These are phyloP conservation scores for Protobothrops mucrosquamatus DNA, from an alignment of 2,113 vertebrate genomes.

Conservation along the genomic window DNA sequence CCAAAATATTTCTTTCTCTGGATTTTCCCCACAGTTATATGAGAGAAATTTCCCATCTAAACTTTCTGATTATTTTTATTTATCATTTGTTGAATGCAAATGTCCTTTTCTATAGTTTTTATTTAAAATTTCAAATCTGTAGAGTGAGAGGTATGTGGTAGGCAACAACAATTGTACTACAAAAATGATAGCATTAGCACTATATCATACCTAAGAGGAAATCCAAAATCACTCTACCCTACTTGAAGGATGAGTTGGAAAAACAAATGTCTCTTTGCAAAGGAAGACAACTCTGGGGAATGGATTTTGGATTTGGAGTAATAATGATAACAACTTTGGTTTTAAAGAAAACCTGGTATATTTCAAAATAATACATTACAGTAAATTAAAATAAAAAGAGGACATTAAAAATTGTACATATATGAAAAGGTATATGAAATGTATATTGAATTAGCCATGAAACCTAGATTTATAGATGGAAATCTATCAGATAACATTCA, in stretches of 20 bases:
- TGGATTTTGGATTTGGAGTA: neutral
- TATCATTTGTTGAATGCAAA: neutral
- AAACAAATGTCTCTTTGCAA: neutral
- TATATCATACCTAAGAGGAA: neutral
- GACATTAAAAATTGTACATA: too few relatives aligned
- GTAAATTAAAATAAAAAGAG: neutral
- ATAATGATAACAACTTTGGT: neutral
- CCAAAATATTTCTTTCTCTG: too few relatives aligned
- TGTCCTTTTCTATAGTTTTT: neutral
- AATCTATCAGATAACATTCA: too few relatives aligned
- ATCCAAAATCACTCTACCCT: neutral
- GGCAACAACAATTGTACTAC: neutral
- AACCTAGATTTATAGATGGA: neutral
- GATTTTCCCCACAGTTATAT: neutral
- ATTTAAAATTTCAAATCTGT: neutral
- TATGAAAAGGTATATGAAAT: neutral
- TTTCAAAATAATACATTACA: neutral
- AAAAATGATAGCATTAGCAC: neutral
- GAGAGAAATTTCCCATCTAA: neutral
- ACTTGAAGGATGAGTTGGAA: neutral
- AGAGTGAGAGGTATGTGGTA: neutral
- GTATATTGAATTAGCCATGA: neutral
- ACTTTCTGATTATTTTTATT: conserved; percentile 26
- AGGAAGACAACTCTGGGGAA: neutral
- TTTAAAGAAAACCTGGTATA: neutral